Evolutionary conservation across 2,113 vertebrate species (phyloP).

Genomic region (Daphoenositta chrysoptera): DNA sequence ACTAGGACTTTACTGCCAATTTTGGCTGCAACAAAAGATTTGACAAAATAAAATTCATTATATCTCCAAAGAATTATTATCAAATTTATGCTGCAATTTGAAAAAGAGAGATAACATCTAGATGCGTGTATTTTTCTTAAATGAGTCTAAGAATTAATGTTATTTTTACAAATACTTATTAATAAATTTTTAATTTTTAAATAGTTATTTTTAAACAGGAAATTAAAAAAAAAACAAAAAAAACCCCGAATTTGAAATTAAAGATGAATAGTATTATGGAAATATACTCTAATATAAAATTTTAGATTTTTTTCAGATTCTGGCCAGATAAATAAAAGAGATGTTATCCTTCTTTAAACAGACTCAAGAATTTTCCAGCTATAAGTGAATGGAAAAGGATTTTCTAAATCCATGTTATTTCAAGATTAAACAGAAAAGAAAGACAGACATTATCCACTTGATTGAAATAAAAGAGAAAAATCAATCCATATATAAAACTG

Average conservation of each 20-base stretch:
- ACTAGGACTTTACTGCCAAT: not conserved
- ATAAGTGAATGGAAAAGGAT: not conserved
- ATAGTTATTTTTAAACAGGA: not conserved
- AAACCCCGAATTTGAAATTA: not conserved
- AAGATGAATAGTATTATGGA: not conserved
- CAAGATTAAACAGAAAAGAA: not conserved
- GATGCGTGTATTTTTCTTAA: not conserved
- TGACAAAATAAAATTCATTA: not conserved
- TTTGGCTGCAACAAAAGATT: not conserved
- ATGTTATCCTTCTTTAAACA: not conserved
- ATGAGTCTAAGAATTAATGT: not conserved
- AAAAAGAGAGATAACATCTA: not conserved
- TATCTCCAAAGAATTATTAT: not conserved
- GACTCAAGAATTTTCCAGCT: not conserved
- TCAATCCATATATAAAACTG: not conserved
- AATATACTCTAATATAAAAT: not conserved
- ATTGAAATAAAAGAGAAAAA: not conserved
- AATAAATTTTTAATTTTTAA: not conserved
- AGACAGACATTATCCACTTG: not conserved
- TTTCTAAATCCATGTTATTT: not conserved
- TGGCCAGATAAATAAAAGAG: not conserved
- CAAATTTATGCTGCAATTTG: not conserved
- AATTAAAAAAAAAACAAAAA: not conserved
- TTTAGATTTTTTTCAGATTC: not conserved
- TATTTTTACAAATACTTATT: not conserved